Percentiles rank a stretch among this genome's conserved stretches.
Evolutionary conservation across 2,797 vertebrate species (phyloP).

Genomic region (Streptopelia turtur): DNA sequence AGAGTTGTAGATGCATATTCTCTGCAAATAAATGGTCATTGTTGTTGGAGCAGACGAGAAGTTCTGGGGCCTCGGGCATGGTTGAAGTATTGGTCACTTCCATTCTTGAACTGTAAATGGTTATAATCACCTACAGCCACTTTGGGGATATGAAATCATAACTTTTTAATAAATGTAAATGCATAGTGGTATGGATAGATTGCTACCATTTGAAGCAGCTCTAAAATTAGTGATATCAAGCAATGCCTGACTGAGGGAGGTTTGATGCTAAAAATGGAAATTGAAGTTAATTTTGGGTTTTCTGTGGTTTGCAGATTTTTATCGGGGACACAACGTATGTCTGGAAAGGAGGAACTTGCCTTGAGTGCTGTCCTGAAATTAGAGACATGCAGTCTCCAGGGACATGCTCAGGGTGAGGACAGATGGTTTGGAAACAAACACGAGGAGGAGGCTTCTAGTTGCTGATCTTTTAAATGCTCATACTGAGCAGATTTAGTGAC

Average conservation of each 20-base stretch:
- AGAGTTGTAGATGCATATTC: not conserved
- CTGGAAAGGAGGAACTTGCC: not conserved
- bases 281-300: not conserved
- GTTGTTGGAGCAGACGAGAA: not conserved
- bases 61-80: accelerated
- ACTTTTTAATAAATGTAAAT: not conserved
- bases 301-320: not conserved
- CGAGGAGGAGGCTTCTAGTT: not conserved
- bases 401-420: not conserved
- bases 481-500: not conserved
- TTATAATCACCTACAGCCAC: not conserved
- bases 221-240: not conserved
- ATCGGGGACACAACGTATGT: not conserved
- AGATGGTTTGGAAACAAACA: not conserved
- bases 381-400: not conserved
- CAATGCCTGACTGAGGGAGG: not conserved
- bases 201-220: not conserved
- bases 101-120: not conserved
- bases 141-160: not conserved
- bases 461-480: not conserved
- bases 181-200: not conserved
- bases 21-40: not conserved
- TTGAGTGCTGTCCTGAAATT: not conserved
- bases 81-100: not conserved
- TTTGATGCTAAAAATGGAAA: not conserved